phyloP scores from a whole-genome alignment of 2,797 vertebrate genomes.

The Sebastes baramenuke region DNA sequence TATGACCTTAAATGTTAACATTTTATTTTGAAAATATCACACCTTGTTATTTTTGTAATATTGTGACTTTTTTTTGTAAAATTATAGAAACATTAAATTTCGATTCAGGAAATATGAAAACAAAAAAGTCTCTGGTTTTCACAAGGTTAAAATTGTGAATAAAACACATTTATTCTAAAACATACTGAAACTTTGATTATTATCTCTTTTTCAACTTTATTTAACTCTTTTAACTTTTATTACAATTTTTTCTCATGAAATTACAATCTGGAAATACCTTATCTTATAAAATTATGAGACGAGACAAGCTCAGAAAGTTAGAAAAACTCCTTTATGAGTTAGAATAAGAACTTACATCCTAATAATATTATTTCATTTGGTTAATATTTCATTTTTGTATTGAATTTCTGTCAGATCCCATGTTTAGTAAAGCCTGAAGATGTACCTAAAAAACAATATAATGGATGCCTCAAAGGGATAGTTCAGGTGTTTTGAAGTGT shows the following conservation, averaged over 20 bases:
- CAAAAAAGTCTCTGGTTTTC: background rate
- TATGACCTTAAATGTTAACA: background rate
- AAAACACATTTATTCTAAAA: background rate
- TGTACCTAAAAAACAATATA: background rate
- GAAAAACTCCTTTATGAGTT: background rate
- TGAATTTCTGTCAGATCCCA: background rate
- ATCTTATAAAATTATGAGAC: background rate
- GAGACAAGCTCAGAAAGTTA: background rate
- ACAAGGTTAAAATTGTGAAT: background rate
- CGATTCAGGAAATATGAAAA: background rate
- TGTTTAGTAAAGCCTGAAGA: background rate
- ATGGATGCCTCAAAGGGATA: no score
- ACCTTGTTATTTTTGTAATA: background rate
- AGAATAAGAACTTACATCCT: background rate
- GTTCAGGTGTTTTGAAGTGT: no score
- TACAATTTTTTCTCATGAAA: background rate
- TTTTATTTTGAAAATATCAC: background rate
- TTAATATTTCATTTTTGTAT: background rate
- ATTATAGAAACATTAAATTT: background rate
- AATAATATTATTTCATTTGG: background rate
- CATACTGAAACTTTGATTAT: background rate
- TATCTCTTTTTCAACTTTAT: background rate
- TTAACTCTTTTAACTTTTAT: background rate
- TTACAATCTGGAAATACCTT: background rate
- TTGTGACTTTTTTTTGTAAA: background rate